Conservation (phyloP, 2,888 invertebrate species). For the Pachycephus smyrnensis region DNA sequence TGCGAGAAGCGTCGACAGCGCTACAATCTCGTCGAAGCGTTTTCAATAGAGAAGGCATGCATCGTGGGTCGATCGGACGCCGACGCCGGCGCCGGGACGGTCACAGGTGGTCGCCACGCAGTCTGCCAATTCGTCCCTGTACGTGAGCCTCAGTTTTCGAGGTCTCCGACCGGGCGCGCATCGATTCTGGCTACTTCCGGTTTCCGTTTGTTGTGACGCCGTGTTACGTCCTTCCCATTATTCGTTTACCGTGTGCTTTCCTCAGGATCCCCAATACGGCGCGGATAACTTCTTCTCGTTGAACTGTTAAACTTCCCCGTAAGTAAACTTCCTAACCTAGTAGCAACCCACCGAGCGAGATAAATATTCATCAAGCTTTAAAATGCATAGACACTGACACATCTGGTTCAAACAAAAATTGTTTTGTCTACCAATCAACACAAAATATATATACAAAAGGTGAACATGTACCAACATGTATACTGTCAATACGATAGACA, state of each 20-base stretch:
- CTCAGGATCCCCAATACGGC: neutral
- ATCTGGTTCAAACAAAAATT: neutral
- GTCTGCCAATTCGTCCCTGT: constrained; percentile 55
- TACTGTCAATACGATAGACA: neutral
- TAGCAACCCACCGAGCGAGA: neutral
- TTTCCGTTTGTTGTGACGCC: constrained; percentile 54
- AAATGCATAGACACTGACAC: neutral
- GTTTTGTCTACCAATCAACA: neutral
- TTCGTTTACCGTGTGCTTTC: neutral
- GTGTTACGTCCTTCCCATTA: constrained; percentile 17
- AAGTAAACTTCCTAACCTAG: neutral
- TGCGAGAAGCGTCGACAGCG: neutral
- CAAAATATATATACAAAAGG: neutral
- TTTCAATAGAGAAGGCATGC: neutral
- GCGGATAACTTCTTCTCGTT: neutral
- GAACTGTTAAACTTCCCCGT: neutral
- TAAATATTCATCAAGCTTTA: neutral
- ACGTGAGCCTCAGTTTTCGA: constrained; percentile 48
- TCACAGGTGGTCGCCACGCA: constrained; percentile 64
- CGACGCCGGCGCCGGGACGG: constrained; percentile 59
- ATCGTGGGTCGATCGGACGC: constrained; percentile 9
- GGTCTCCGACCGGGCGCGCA: constrained; percentile 49
- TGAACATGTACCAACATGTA: no score
- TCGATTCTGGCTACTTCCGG: constrained; percentile 41
- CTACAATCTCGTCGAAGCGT: neutral